A percentile compares a stretch with the other conserved stretches of the same genome.
Evolutionary conservation across 2,797 vertebrate species (phyloP).

Genomic region (Myotis pilosus): DNA sequence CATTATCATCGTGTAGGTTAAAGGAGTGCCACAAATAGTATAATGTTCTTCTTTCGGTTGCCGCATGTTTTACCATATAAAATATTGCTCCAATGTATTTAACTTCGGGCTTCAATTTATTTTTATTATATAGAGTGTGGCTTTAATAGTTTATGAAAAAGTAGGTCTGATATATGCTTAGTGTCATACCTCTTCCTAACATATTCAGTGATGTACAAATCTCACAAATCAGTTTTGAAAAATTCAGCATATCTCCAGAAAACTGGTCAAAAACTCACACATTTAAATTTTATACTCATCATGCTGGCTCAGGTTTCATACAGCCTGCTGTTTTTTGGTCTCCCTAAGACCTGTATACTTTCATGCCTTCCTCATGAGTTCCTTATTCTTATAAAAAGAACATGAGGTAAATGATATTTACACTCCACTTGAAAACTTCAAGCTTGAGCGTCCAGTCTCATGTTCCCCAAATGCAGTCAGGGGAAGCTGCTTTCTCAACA

Average conservation of each 20-base stretch:
- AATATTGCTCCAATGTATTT: background rate
- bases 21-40: background rate
- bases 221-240: conserved; percentile 9
- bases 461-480: conserved; percentile 70
- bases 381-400: background rate
- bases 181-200: background rate
- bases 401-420: conserved; percentile 33
- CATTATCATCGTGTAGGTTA: background rate
- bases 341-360: background rate
- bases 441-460: conserved; percentile 66
- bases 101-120: background rate
- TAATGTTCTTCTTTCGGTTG: background rate
- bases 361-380: background rate
- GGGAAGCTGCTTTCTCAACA: conserved; percentile 64
- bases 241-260: background rate
- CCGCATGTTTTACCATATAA: background rate
- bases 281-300: background rate
- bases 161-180: background rate
- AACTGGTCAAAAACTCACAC: background rate
- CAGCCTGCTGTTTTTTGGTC: background rate
- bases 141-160: conserved; percentile 20
- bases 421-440: conserved; percentile 72
- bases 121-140: background rate
- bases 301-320: background rate
- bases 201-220: background rate